These are phyloP conservation scores for Thaumatotibia leucotreta DNA, from an alignment of 1,140 invertebrate species.

Conservation along the genomic window DNA sequence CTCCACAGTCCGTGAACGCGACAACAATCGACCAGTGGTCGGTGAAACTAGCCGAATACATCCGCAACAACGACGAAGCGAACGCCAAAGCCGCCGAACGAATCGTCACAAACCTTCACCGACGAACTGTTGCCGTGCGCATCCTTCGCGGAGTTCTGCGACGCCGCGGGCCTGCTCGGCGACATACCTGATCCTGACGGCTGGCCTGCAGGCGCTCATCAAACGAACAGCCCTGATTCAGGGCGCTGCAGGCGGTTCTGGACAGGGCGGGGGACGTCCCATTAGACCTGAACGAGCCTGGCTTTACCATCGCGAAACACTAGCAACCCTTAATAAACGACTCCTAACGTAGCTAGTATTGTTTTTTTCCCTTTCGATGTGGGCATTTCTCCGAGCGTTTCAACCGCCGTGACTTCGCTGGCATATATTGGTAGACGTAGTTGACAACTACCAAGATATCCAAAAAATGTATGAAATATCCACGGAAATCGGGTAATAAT, in stretches of 20 bases:
- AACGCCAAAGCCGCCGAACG: constrained; percentile 92
- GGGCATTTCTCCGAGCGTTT: too few relatives aligned
- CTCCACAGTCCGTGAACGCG: constrained; percentile 84
- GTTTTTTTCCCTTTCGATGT: too few relatives aligned
- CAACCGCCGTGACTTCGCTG: too few relatives aligned
- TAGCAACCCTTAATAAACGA: too few relatives aligned
- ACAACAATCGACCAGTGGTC: constrained; percentile 91
- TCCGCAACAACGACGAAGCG: constrained; percentile 94
- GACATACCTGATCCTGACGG: constrained; percentile 58
- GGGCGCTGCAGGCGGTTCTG: background rate
- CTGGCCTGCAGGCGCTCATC: constrained; percentile 43
- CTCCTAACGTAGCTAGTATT: too few relatives aligned
- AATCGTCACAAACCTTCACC: constrained; percentile 87
- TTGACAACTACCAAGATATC: too few relatives aligned
- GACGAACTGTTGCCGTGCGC: constrained; percentile 94
- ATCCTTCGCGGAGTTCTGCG: constrained; percentile 93
- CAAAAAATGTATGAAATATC: too few relatives aligned
- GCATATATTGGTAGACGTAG: too few relatives aligned
- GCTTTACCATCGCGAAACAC: too few relatives aligned
- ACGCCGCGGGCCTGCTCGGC: constrained; percentile 83
- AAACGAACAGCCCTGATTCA: constrained; percentile 50
- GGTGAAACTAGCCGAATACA: constrained; percentile 91
- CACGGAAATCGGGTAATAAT: too few relatives aligned
- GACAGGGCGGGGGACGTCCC: background rate
- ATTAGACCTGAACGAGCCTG: background rate